Evolutionary conservation across 1,140 invertebrate genomes (phyloP).

Genomic region (Potamilus streckersoni): DNA sequence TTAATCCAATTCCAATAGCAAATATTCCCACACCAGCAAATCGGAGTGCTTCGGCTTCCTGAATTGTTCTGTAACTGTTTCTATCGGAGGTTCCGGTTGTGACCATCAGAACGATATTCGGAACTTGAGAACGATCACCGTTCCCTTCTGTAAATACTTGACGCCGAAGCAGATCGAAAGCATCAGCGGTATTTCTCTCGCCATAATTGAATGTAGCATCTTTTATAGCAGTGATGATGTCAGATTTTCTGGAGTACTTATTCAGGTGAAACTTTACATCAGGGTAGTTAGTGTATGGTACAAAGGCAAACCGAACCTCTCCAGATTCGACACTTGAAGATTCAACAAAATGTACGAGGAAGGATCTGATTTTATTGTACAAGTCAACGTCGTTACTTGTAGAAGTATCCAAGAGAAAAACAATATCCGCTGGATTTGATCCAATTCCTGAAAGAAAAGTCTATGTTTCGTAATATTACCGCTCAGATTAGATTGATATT

Average conservation of each 20-base stretch:
- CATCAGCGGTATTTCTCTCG: slow-evolving; percentile 47
- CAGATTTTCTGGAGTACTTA: slow-evolving; percentile 3
- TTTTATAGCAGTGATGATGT: slow-evolving; percentile 30
- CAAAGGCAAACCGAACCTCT: slow-evolving; percentile 24
- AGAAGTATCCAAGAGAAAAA: slow-evolving; percentile 28
- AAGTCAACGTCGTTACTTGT: neutral
- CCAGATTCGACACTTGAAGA: slow-evolving; percentile 26
- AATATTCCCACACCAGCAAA: slow-evolving; percentile 36
- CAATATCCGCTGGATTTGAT: slow-evolving; percentile 14
- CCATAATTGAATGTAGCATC: slow-evolving; percentile 33
- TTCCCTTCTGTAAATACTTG: slow-evolving; percentile 33
- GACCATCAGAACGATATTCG: slow-evolving; percentile 44
- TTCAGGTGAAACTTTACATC: slow-evolving; percentile 28
- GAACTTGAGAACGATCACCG: slow-evolving; percentile 46
- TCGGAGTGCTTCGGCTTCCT: slow-evolving; percentile 34
- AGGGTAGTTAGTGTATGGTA: slow-evolving; percentile 30
- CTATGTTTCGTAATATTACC: no score
- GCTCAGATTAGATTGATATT: no score
- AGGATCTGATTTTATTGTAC: slow-evolving; percentile 8
- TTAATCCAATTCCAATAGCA: slow-evolving; percentile 38
- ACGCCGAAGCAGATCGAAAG: slow-evolving; percentile 41
- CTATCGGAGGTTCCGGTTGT: slow-evolving; percentile 40
- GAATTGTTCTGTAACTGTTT: slow-evolving; percentile 26
- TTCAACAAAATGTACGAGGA: slow-evolving; percentile 15
- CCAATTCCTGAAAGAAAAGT: slow-evolving; percentile 18